A percentile compares a stretch with the other conserved stretches of the same genome.
Conservation (phyloP, 2,113 vertebrate genomes). For the Dipodomys stephensi region DNA sequence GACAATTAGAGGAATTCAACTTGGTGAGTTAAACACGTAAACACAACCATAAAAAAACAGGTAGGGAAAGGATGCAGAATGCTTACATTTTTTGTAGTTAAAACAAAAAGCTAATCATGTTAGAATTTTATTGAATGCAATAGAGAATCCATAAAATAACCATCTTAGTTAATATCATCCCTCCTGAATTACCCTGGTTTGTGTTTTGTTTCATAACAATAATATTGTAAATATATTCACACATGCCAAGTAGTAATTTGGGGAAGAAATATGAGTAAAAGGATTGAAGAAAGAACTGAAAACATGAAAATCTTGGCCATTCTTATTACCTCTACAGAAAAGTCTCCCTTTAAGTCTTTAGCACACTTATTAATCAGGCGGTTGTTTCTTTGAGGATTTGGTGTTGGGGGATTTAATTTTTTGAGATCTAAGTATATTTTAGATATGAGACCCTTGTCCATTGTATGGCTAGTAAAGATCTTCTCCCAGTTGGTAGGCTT, state of each 20-base stretch:
- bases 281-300: not conserved
- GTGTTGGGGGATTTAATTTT: too few species aligned
- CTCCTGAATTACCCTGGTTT: not conserved
- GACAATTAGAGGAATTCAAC: not conserved
- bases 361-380: too few species aligned
- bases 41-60: not conserved
- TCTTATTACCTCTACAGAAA: too few species aligned
- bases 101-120: not conserved
- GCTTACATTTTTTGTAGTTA: not conserved
- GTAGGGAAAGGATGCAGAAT: not conserved
- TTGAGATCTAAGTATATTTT: too few species aligned
- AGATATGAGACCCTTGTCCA: too few species aligned
- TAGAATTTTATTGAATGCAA: not conserved
- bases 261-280: not conserved
- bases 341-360: too few species aligned
- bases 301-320: not conserved
- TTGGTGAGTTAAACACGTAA: constrained; percentile 1
- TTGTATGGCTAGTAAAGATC: too few species aligned
- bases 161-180: not conserved
- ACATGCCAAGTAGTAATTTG: not conserved
- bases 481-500: too few species aligned
- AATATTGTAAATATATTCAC: not conserved
- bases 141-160: not conserved
- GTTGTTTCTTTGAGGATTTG: too few species aligned
- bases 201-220: not conserved